Evolutionary conservation across 2,797 vertebrate species (phyloP), one percentile per base, ranked within the genome.

Genomic region (Brachyrhaphis roseni): DNA sequence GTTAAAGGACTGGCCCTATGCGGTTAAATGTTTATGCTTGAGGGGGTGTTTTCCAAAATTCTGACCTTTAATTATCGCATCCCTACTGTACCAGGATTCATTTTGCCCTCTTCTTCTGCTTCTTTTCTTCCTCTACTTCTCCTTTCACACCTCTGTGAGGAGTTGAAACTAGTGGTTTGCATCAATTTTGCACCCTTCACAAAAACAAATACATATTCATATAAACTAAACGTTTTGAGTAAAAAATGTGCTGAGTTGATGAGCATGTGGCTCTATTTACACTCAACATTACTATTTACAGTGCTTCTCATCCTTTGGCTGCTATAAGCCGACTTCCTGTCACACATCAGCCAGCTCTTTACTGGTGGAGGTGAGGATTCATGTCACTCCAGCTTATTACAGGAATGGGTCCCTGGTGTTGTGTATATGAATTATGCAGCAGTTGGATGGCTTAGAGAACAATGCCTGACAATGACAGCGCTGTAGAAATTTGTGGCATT

Each of bases 401-500:
- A 82, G 73, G 81, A 86, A 91, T 80, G 85, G 80, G 84, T 90
- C 83, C 72, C 88, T 80, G 39, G 80, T 84, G 82, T 85, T 82
- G 71, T 79, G n/a, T 75, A 83, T 83, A 93, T 94, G 89, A 94
- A 95, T 95, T 91, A 94, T 94, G 88, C 89, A 95, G 70, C 77
- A 82, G 79, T 86, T 85, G 66, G 81, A 80, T 83, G 89, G 84
- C 84, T 90, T 51, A 78, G 77, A 84, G 68, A 76, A 89, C 86
- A 90, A 85, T 85, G 64, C 82, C 79, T 85, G n/a, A 82, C 79
- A 78, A 85, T 89, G 82, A 89, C 89, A 88, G 84, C 53, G 16
- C 49, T 79, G 79, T 46, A 82, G 77, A 90, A 80, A 90, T 87
- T 80, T 57, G 0, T 51, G 74, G 75, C 45, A 82, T 88, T 89